A percentile compares a stretch with the other conserved stretches of the same genome.
Evolutionary conservation across 2,113 vertebrate genomes (phyloP).

Genomic region (Silurus asotus): DNA sequence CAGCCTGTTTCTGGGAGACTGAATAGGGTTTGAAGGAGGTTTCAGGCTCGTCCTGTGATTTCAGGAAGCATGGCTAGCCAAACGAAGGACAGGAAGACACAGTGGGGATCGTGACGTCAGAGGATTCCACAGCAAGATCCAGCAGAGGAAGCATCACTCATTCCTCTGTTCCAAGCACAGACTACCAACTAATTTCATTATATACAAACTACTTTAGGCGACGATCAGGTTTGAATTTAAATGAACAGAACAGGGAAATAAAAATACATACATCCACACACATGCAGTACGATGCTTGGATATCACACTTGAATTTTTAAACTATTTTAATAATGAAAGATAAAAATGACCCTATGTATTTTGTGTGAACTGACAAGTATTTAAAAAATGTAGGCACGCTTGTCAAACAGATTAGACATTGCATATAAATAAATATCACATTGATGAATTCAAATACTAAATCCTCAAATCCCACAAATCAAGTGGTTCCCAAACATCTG

Average conservation of each 20-base stretch:
- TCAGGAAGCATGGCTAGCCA: slow-evolving; percentile 37
- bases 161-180: slow-evolving; percentile 31
- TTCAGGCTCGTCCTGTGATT: slow-evolving; percentile 43
- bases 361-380: not conserved
- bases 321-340: not conserved
- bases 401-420: not conserved
- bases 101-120: slow-evolving; percentile 20
- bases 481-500: not conserved
- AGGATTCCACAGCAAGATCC: slow-evolving; percentile 31
- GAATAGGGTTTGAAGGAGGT: slow-evolving; percentile 15
- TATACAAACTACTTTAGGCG: not conserved
- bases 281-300: not conserved
- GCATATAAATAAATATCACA: not conserved
- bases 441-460: not conserved
- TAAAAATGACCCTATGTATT: not conserved
- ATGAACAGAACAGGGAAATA: not conserved
- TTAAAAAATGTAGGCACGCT: not conserved
- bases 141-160: slow-evolving; percentile 40
- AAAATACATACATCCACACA: not conserved
- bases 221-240: not conserved
- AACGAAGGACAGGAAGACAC: slow-evolving; percentile 35
- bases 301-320: not conserved
- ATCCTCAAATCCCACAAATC: not conserved
- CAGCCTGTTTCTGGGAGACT: slow-evolving; percentile 8
- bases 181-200: not conserved